Percentiles rank a stretch among this genome's conserved stretches.
Conservation (phyloP, 2,888 invertebrate species). For the Melanargia galathea region DNA sequence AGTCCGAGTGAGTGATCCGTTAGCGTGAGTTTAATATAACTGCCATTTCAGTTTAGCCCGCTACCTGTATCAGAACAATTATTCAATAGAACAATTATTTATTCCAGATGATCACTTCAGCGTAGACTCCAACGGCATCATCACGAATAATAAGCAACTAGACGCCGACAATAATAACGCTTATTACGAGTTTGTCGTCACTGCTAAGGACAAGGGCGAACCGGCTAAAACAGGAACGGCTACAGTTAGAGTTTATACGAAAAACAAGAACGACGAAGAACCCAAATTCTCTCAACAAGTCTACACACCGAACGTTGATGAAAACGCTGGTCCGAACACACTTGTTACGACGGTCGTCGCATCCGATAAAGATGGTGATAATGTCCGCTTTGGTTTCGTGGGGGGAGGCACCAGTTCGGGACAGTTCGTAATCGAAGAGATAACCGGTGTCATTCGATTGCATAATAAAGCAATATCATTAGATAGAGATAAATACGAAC, state of each 20-base stretch:
- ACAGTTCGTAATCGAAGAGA: slow-evolving; percentile 97
- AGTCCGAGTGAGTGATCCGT: too few relatives aligned
- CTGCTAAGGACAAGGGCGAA: slow-evolving; percentile 97
- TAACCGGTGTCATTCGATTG: slow-evolving; percentile 95
- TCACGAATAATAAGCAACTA: slow-evolving; percentile 94
- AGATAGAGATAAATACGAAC: slow-evolving; percentile 96
- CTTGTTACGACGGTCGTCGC: slow-evolving; percentile 98
- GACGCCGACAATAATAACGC: slow-evolving; percentile 98
- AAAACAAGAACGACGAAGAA: slow-evolving; percentile 98
- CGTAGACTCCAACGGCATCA: slow-evolving; percentile 95
- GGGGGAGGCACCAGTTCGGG: slow-evolving; percentile 95
- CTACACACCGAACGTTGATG: slow-evolving; percentile 97
- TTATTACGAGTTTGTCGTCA: slow-evolving; percentile 96
- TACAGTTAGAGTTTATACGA: slow-evolving; percentile 97
- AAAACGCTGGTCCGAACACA: slow-evolving; percentile 97
- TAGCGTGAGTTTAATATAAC: too few relatives aligned
- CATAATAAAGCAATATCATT: slow-evolving; percentile 93
- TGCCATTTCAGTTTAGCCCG: too few relatives aligned
- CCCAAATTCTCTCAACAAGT: slow-evolving; percentile 98
- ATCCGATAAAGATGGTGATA: slow-evolving; percentile 98
- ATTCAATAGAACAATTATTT: neutral
- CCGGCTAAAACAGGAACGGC: slow-evolving; percentile 96
- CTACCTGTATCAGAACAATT: neutral
- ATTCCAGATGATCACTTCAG: slow-evolving; percentile 94
- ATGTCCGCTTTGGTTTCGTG: slow-evolving; percentile 95